Base-by-base conservation (phyloP, 2,113 vertebrate genomes). In the Oenanthe oenanthe region DNA sequence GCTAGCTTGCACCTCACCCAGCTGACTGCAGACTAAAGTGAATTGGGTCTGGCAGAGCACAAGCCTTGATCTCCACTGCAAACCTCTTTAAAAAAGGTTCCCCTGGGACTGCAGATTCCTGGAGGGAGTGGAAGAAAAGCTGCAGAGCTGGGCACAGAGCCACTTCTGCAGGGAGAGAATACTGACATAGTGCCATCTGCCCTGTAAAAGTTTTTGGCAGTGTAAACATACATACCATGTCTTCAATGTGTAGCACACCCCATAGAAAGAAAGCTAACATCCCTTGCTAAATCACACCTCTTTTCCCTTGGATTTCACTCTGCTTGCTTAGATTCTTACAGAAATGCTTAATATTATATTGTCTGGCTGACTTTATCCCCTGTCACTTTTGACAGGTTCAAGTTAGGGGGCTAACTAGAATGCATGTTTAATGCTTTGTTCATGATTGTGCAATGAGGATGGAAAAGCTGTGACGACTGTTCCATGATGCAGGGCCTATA, bases 401-500 rank as follows among this genome's bases (percentile, higher is more conserved):
- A n/a, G 14, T 58, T 84, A 79, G 25, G 6, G 13, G 58, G n/a
- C 79, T 92, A 81, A 56, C 53, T 54, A 53, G 50, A 91, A 82
- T 78, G 18, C 2, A 0, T 63, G 38, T 92, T 91, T 62, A 70
- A 22, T 4, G 42, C 66, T 83, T 79, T 71, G 48, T n/a, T 89
- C 76, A 43, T 18, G 58, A 29, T 29, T 78, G 87, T 45, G 57
- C 66, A 75, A 32, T 26, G 47, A 51, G 73, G 56, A 57, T 82
- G 79, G 83, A 94, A 88, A 91, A 95, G 76, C 88, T 90, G 60
- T 82, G 77, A 80, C 0, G 40, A 91, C 72, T 77, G 79, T 91
- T 88, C 78, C 78, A 56, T 88, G 92, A 95, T 89, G 86, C 45
- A 89, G 36, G 28, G 7, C 15, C 89, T 94, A 95, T 88, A 94